Conservation (phyloP, 2,797 vertebrate species). For the Acropternis orthonyx region DNA sequence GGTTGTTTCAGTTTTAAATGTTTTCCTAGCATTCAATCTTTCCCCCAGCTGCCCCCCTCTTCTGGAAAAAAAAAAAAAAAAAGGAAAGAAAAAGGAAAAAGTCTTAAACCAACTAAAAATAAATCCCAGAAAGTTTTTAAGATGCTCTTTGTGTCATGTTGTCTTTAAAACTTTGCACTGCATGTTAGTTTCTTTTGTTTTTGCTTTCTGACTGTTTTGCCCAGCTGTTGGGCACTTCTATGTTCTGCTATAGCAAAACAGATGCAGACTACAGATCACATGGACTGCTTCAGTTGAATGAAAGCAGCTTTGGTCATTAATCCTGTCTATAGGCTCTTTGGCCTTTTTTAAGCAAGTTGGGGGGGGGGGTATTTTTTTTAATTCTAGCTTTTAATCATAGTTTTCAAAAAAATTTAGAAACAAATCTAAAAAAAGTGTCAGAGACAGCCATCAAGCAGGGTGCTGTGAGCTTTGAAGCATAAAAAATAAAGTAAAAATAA, state of each 20-base stretch:
- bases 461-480: conserved; percentile 36
- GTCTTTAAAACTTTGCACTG: background rate
- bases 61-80: background rate
- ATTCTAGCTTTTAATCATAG: background rate
- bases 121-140: conserved; percentile 7
- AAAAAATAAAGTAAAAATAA: conserved; percentile 59
- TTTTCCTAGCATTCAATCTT: conserved; percentile 56
- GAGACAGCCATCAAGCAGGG: background rate
- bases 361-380: too few relatives aligned
- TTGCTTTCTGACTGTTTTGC: conserved; percentile 24
- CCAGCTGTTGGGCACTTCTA: conserved; percentile 45
- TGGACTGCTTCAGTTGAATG: conserved; percentile 32
- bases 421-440: background rate
- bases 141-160: background rate
- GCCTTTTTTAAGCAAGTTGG: background rate
- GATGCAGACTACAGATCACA: conserved; percentile 39
- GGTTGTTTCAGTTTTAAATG: conserved; percentile 64
- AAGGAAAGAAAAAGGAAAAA: background rate
- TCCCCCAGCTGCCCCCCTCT: conserved; percentile 33
- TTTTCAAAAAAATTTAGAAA: conserved; percentile 35
- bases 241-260: conserved; percentile 35
- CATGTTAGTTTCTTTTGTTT: background rate
- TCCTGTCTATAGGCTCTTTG: background rate
- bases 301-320: conserved; percentile 55
- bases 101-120: background rate